Percentiles rank a stretch among this genome's conserved stretches.
Conservation (phyloP, 2,888 invertebrate species). For the Catocala nupta region DNA sequence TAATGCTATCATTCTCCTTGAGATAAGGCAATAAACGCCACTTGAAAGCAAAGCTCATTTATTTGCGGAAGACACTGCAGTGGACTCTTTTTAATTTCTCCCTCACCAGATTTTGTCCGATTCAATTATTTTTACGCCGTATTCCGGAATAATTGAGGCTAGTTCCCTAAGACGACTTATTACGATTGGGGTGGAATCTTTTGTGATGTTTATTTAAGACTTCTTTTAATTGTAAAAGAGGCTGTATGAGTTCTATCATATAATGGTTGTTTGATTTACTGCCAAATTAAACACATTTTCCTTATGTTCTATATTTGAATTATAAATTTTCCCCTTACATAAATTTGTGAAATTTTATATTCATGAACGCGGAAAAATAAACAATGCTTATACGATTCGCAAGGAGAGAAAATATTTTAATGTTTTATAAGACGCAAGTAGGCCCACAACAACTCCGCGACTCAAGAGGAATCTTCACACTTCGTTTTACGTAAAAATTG, state of each 20-base stretch:
- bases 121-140: conserved; percentile 68
- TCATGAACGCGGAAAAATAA: conserved; percentile 1
- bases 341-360: neutral
- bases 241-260: neutral
- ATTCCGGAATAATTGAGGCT: conserved; percentile 49
- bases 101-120: conserved; percentile 57
- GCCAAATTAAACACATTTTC: neutral
- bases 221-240: conserved; percentile 12
- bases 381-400: neutral
- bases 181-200: conserved; percentile 31
- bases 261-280: conserved; percentile 1
- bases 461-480: conserved; percentile 19
- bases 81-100: conserved; percentile 72
- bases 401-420: conserved; percentile 2
- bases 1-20: conserved; percentile 78
- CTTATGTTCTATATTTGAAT: neutral
- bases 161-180: conserved; percentile 35
- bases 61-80: conserved; percentile 75
- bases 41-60: conserved; percentile 79
- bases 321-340: neutral
- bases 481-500: conserved; percentile 21
- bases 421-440: conserved; percentile 5
- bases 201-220: conserved; percentile 25
- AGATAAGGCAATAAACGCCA: conserved; percentile 83
- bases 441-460: conserved; percentile 4